phyloP scores from a whole-genome alignment of 2,113 vertebrate genomes.

The Pteronura brasiliensis region DNA sequence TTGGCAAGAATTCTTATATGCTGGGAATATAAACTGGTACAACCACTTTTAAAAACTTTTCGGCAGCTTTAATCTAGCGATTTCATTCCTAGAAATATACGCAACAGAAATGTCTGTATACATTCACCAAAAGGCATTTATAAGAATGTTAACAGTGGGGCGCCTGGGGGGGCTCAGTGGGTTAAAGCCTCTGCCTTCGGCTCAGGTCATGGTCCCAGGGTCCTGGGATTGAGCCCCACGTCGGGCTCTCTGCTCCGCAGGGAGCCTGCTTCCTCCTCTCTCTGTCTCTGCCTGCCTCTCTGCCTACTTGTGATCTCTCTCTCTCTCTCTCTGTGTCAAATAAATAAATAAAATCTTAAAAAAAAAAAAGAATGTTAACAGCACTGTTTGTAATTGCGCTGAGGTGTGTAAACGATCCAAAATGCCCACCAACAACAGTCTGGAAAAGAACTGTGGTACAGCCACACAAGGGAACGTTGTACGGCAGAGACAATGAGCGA shows the following conservation, averaged over 20 bases:
- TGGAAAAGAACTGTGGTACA: neutral
- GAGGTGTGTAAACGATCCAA: constrained; percentile 7
- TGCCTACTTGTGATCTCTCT: no score
- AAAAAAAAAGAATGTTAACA: neutral
- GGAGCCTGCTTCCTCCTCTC: no score
- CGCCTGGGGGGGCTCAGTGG: no score
- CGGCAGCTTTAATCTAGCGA: neutral
- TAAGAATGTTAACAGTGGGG: neutral
- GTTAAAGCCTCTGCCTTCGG: no score
- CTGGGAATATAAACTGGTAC: neutral
- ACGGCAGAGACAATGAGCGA: neutral
- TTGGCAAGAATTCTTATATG: neutral
- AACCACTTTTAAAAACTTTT: constrained; percentile 7
- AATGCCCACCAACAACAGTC: neutral
- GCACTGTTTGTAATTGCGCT: neutral
- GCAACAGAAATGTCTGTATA: neutral
- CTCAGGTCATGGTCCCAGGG: no score
- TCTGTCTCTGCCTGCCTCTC: no score
- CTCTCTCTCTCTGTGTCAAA: no score
- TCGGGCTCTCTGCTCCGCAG: no score
- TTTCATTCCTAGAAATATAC: constrained; percentile 27
- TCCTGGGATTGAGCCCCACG: no score
- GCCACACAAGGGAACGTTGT: neutral
- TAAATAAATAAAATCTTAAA: no score
- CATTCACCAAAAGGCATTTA: neutral